phyloP scores from a whole-genome alignment of 2,797 vertebrate genomes.

The Lepidocolaptes lacrymiger region DNA sequence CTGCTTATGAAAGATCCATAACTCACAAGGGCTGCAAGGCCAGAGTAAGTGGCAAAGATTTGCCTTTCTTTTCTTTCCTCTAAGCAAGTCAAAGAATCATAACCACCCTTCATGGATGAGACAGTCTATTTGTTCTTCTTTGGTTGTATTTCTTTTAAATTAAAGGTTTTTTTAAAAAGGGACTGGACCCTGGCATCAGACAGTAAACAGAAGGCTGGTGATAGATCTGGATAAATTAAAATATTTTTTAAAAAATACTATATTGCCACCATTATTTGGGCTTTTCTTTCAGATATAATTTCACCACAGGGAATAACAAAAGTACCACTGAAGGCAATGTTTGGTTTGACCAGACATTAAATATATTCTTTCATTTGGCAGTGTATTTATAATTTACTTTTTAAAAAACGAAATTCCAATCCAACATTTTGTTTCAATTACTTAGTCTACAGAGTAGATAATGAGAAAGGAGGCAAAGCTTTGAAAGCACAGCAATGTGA shows the following conservation, averaged over 20 bases:
- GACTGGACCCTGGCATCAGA: background rate
- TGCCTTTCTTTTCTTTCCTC: background rate
- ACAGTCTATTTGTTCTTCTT: background rate
- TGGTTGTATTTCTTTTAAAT: background rate
- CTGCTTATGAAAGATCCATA: slow-evolving; percentile 25
- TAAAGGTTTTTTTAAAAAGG: background rate
- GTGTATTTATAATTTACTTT: background rate
- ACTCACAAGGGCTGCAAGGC: slow-evolving; percentile 38
- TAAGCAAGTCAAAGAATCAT: background rate
- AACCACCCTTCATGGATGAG: background rate
- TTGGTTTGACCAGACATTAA: background rate
- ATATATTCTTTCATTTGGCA: background rate
- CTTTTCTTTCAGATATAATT: background rate
- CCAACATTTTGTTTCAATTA: background rate
- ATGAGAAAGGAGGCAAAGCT: background rate
- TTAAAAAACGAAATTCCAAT: background rate
- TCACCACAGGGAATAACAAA: background rate
- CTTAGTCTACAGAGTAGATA: background rate
- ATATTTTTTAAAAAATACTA: background rate
- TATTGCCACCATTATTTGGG: background rate
- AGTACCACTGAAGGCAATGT: background rate
- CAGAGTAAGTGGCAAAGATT: background rate
- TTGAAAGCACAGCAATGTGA: background rate
- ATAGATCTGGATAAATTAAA: background rate
- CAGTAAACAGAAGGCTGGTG: background rate